Conservation (phyloP, 2,113 vertebrate genomes). For the Oncorhynchus keta region DNA sequence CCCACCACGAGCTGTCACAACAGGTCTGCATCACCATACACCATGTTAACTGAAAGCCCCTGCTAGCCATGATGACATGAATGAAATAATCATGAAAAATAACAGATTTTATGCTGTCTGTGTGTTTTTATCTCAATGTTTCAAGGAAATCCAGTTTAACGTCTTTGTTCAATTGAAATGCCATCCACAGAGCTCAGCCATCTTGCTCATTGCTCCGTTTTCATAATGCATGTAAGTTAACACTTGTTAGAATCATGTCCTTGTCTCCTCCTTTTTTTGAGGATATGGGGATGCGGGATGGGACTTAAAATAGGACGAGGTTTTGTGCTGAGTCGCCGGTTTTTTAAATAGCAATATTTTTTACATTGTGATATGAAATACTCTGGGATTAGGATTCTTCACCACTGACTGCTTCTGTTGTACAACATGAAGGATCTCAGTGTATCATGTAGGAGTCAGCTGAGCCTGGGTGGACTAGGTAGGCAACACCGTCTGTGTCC, state of each 20-base stretch:
- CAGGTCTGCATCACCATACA: neutral
- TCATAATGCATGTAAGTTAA: neutral
- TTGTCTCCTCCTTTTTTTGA: neutral
- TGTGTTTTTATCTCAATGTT: conserved; percentile 1
- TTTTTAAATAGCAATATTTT: neutral
- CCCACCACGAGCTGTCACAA: too few relatives aligned
- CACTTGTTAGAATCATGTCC: neutral
- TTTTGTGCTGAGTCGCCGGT: neutral
- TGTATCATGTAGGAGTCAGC: too few relatives aligned
- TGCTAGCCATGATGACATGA: neutral
- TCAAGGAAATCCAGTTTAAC: neutral
- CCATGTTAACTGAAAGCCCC: neutral
- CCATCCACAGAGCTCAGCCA: neutral
- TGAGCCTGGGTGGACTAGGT: too few relatives aligned
- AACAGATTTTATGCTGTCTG: neutral
- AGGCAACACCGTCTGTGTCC: too few relatives aligned
- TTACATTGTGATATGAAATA: neutral
- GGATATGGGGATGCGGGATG: neutral
- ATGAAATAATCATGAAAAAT: neutral
- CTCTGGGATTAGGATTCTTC: conserved; percentile 6
- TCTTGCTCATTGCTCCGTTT: neutral
- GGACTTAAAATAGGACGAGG: neutral
- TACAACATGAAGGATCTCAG: too few relatives aligned
- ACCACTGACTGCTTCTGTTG: conserved; percentile 2
- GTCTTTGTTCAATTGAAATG: neutral